Base-by-base conservation (phyloP, 2,113 vertebrate species). In the Cepphus grylle region DNA sequence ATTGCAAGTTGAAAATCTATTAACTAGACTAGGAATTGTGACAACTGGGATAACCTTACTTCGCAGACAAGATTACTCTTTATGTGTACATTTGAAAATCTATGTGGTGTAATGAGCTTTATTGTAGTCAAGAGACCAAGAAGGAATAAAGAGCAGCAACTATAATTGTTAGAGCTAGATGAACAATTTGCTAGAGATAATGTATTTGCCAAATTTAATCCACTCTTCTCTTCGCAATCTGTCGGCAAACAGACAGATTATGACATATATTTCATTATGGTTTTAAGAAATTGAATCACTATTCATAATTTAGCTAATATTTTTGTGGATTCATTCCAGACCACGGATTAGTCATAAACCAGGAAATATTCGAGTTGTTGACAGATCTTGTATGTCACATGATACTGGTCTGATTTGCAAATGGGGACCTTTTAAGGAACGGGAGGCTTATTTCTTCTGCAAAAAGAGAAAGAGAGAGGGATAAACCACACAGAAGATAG, bases 201-300 rank as follows among this genome's bases (percentile, higher is more conserved):
- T 45, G 81, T 59, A 79, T 84, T 92, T 67, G 20, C 36, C 49
- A 85, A 71, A 85, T 91, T 94, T 69, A 93, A 92, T 93, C 91
- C 56, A 42, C 59, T 62, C 84, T 89, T 88, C 70, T 79, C 19
- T 53, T 88, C 3, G 2, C 42, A 82, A 86, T 7, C 29, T 92
- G n/a, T 71, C 56, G 53, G 87, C 47, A 93, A 89, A 74, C 23
- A 90, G 47, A 26, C 12, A 85, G 29, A 49, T 85, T 62, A 92
- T 63, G n/a, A 53, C 22, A 70, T 42, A 16, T 26, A 88, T 83
- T 84, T 81, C 20, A 85, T 84, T 67, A 40, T 19, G 34, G 61
- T 81, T 67, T 69, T 49, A 72, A 86, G 9, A 74, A 92, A 86
- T 53, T 23, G 2, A 72, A 81, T 85, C 11, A 47, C 40, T 87